Percentiles rank a stretch among this genome's conserved stretches.
These are phyloP conservation scores for Hepsetus odoe DNA, from an alignment of 2,113 vertebrate species.

Conservation along the genomic window DNA sequence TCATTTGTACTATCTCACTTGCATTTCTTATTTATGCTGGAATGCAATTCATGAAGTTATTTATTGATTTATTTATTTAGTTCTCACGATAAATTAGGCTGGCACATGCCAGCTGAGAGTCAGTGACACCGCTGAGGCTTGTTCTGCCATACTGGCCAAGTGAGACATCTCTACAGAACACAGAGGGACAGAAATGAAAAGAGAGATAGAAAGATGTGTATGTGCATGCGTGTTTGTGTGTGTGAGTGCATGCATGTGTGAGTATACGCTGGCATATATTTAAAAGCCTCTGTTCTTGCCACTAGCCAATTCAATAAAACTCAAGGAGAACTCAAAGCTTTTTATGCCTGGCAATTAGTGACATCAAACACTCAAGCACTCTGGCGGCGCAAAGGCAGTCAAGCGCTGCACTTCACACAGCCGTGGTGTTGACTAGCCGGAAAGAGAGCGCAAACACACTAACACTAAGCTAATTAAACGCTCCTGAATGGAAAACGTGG, in stretches of 20 bases:
- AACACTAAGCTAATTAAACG: constrained; percentile 54
- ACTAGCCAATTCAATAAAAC: constrained; percentile 34
- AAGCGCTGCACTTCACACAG: constrained; percentile 46
- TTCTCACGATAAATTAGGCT: neutral
- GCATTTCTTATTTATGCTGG: too few relatives aligned
- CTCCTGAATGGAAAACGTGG: constrained; percentile 49
- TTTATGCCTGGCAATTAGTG: constrained; percentile 46
- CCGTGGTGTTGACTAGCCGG: constrained; percentile 35
- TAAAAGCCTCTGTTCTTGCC: constrained; percentile 12
- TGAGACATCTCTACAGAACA: constrained; percentile 83
- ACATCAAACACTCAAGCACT: constrained; percentile 53
- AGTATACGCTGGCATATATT: neutral
- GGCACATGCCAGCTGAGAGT: neutral
- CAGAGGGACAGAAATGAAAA: constrained; percentile 58
- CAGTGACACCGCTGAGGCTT: neutral
- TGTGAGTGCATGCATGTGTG: neutral
- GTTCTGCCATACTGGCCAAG: constrained; percentile 78
- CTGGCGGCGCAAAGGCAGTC: constrained; percentile 44
- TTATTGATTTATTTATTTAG: neutral
- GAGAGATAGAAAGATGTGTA: constrained; percentile 69
- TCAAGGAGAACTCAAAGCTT: constrained; percentile 35
- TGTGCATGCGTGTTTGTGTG: neutral
- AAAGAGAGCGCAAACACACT: constrained; percentile 42
- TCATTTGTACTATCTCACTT: too few relatives aligned
- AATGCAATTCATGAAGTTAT: neutral